Base-by-base conservation (phyloP, 37 sponge, comb jelly and placozoan genomes). In the Halichondria panicea region DNA sequence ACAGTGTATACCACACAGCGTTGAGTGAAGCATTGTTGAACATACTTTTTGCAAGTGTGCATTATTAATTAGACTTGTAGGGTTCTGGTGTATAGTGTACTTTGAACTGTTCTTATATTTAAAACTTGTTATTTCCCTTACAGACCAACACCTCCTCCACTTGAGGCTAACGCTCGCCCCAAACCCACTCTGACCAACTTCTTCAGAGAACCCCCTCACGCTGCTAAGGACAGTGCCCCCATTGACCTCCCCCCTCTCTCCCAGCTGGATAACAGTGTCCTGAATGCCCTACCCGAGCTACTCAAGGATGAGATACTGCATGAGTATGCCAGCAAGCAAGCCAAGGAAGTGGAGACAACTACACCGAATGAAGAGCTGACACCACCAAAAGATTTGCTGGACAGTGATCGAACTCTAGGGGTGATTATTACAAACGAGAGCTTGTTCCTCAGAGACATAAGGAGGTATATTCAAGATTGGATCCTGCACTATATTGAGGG, bases 191-290 rank as follows among this genome's bases (percentile, higher is more conserved):
- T 39, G 34, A 43, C 25, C 24, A n/a, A n/a, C n/a, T n/a, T 40
- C 33, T 28, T 24, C 54, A 38, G 3, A 27, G 52, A 2, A 12
- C 24, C 62, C 2, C 8, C 28, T 32, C 0, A 2, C 1, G 27
- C 30, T 2, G 41, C 21, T 4, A 39, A 76, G 68, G 75, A 69
- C 21, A n/a, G 56, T 21, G 70, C 44, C 37, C 0, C 7, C 31
- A 72, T 81, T 54, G 86, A 78, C 36, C 35, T 85, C 12, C 86
- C 86, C 43, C 79, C 86, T 24, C 56, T 76, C 36, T 77, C 83
- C 25, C 76, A 89, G 55, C 67, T 89, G 32, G 90, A 89, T 58
- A 6, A 43, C 19, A 76, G 78, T 54, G 90, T 89, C 32, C 65
- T 89, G 0, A 60, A 68, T 22, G 90, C 79, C 1, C 71, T 89